phyloP scores from a whole-genome alignment of 1,140 invertebrate genomes.

The Cheumatopsyche charites region DNA sequence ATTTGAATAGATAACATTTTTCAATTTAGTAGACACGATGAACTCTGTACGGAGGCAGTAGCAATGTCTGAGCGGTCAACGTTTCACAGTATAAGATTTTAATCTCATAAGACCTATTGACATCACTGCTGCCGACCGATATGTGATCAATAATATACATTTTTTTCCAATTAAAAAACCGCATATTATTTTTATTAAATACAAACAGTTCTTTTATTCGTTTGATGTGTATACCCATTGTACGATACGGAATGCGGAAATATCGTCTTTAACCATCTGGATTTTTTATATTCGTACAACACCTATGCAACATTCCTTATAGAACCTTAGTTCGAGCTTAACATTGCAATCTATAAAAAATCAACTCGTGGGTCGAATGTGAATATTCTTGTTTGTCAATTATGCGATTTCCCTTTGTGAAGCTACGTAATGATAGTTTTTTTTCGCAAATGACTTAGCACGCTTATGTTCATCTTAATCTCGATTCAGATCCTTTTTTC shows the following conservation, averaged over 20 bases:
- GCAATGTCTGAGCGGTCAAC: conserved; percentile 3
- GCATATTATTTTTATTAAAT: too few relatives aligned
- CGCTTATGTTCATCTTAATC: conserved; percentile 6
- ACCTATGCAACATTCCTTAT: not conserved
- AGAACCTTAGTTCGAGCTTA: not conserved
- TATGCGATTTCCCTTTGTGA: conserved; percentile 12
- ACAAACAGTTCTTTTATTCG: too few relatives aligned
- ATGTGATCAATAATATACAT: conserved; percentile 7
- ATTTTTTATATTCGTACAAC: not conserved
- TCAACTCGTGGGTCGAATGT: not conserved
- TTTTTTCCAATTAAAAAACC: not conserved
- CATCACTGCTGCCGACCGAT: conserved; percentile 2
- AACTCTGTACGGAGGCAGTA: conserved; percentile 6
- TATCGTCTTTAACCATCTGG: not conserved
- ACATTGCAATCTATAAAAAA: conserved; percentile 14
- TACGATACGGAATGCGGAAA: conserved; percentile 6
- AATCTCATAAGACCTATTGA: conserved; percentile 20
- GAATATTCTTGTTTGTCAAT: conserved; percentile 17
- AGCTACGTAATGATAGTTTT: conserved; percentile 7
- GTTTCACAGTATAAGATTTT: conserved; percentile 1
- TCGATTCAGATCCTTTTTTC: conserved; percentile 11
- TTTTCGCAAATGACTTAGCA: conserved; percentile 15
- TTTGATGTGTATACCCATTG: not conserved
- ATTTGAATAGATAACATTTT: not conserved
- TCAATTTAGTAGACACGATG: not conserved